Evolutionary conservation across 1,140 invertebrate species (phyloP).

Genomic region (Mycetomoellerius zeteki): DNA sequence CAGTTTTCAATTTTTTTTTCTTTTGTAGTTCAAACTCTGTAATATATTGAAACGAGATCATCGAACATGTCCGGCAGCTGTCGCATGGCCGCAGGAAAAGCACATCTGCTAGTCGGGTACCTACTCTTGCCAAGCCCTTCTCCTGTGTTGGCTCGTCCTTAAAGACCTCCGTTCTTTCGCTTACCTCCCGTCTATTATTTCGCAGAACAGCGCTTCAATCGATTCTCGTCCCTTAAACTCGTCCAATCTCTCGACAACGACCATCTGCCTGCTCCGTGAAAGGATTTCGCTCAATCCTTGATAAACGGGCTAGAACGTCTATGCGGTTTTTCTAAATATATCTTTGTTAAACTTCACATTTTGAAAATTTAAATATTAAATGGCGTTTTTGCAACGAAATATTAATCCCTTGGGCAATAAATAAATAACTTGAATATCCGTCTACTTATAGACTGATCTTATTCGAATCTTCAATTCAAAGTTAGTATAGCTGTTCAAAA

Average conservation of each 20-base stretch:
- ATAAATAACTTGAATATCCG: neutral
- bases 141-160: conserved; percentile 21
- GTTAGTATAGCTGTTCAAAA: conserved; percentile 13
- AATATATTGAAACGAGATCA: conserved; percentile 62
- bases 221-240: conserved; percentile 27
- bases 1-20: neutral
- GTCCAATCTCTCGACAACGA: conserved; percentile 34
- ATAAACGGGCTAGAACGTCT: neutral
- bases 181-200: conserved; percentile 66
- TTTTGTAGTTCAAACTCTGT: neutral
- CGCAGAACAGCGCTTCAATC: conserved; percentile 41
- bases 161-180: conserved; percentile 49
- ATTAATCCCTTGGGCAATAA: neutral
- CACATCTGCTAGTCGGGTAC: conserved; percentile 67
- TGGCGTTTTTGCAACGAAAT: neutral
- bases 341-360: neutral
- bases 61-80: conserved; percentile 69
- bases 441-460: neutral
- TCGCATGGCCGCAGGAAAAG: conserved; percentile 69
- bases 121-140: conserved; percentile 43
- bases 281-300: conserved; percentile 10
- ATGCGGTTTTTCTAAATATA: neutral
- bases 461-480: neutral
- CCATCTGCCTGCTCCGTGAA: conserved; percentile 64
- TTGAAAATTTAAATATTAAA: conserved; percentile 10